phyloP scores from a whole-genome alignment of 2,888 invertebrate genomes.

The Agrotis clavis region DNA sequence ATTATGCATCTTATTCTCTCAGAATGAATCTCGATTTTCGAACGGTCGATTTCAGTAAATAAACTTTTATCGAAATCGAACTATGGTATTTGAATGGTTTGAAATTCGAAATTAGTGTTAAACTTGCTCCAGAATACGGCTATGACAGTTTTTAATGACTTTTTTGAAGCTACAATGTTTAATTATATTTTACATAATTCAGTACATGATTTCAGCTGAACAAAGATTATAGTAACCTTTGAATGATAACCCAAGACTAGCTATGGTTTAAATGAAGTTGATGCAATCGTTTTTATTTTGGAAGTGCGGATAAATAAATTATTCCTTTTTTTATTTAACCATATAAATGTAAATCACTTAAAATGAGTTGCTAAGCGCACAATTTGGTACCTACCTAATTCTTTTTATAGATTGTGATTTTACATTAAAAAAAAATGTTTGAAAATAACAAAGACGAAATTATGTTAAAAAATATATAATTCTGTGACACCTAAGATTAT shows the following conservation, averaged over 20 bases:
- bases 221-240: slow-evolving; percentile 11
- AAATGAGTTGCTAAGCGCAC: too few species aligned
- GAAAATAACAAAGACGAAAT: not conserved
- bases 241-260: not conserved
- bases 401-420: not conserved
- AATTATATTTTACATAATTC: slow-evolving; percentile 19
- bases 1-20: not conserved
- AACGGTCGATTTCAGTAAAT: not conserved
- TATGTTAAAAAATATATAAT: not conserved
- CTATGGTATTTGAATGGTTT: not conserved
- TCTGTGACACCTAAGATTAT: slow-evolving; percentile 7
- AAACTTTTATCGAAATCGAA: not conserved
- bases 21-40: not conserved
- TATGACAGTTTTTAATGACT: not conserved
- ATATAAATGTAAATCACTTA: too few species aligned
- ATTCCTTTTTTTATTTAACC: too few species aligned
- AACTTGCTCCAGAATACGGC: not conserved
- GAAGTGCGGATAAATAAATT: too few species aligned
- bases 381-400: too few species aligned
- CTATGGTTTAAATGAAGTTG: not conserved
- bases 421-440: not conserved
- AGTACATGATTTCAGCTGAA: slow-evolving; percentile 35
- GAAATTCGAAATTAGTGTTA: not conserved
- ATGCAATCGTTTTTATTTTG: not conserved
- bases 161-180: not conserved